phyloP scores from a whole-genome alignment of 2,113 vertebrate species.

The Lonchura striata region DNA sequence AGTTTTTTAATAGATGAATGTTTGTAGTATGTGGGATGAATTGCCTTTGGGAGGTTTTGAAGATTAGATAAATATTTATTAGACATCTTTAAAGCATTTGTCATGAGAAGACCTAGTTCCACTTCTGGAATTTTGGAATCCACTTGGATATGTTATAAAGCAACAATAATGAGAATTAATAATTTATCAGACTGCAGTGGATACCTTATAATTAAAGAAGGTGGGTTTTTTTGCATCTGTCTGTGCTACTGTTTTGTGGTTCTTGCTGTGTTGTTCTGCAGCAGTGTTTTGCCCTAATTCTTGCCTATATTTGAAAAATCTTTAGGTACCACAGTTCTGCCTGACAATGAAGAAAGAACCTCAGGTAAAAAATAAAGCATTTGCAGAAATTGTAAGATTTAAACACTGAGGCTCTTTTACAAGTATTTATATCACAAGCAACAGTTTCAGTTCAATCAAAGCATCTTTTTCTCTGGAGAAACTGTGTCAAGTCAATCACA shows the following conservation, averaged over 20 bases:
- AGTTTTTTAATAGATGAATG: not conserved
- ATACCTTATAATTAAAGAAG: not conserved
- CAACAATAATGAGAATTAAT: not conserved
- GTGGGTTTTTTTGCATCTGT: not conserved
- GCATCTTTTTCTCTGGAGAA: not conserved
- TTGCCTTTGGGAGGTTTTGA: not conserved
- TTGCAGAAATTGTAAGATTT: not conserved
- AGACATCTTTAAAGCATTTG: not conserved
- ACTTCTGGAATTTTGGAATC: not conserved
- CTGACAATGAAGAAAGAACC: not conserved
- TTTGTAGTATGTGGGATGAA: not conserved
- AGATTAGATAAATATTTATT: not conserved
- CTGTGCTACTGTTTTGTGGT: not conserved
- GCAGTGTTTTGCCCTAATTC: not conserved
- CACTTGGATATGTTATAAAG: not conserved
- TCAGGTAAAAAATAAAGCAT: slow-evolving; percentile 31
- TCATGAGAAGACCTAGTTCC: not conserved
- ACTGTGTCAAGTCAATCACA: not conserved
- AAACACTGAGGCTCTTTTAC: not conserved
- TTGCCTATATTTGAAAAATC: not conserved
- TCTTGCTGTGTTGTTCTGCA: not conserved
- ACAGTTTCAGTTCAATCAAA: slow-evolving; percentile 10
- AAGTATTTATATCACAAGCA: not conserved
- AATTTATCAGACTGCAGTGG: not conserved
- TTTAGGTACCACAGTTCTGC: not conserved